Evolutionary conservation across 2,888 invertebrate genomes (phyloP).

Genomic region (Dysmachus trigonus): DNA sequence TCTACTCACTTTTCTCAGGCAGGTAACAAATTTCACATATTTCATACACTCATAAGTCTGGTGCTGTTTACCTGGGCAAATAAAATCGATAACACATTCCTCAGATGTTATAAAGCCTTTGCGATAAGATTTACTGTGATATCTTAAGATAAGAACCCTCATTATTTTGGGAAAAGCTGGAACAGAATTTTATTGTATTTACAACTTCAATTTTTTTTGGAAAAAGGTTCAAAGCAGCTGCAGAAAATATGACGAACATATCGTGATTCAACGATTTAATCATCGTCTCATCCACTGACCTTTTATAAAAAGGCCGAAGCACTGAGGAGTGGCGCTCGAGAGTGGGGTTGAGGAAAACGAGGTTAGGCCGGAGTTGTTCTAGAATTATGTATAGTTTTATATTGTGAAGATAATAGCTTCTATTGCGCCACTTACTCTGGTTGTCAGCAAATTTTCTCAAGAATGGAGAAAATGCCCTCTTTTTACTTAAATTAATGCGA

Average conservation of each 20-base stretch:
- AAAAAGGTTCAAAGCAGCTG: neutral
- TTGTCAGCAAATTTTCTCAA: neutral
- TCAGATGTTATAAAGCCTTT: neutral
- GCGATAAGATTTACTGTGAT: neutral
- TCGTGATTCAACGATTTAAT: neutral
- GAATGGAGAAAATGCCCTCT: neutral
- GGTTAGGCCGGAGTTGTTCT: neutral
- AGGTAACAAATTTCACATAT: too few relatives aligned
- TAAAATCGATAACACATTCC: neutral
- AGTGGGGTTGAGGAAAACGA: neutral
- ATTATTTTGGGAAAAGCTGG: neutral
- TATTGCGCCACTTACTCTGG: neutral
- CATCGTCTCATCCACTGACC: neutral
- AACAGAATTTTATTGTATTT: neutral
- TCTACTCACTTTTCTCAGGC: too few relatives aligned
- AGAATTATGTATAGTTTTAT: neutral
- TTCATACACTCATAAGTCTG: too few relatives aligned
- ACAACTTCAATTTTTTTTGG: neutral
- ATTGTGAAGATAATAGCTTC: neutral
- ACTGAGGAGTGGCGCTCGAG: neutral
- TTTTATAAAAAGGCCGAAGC: neutral
- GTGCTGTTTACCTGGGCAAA: neutral
- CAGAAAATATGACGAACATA: neutral
- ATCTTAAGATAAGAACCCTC: neutral
- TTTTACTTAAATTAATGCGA: neutral